Evolutionary conservation across 2,888 invertebrate genomes (phyloP).

Genomic region (Myopa tessellatipennis): DNA sequence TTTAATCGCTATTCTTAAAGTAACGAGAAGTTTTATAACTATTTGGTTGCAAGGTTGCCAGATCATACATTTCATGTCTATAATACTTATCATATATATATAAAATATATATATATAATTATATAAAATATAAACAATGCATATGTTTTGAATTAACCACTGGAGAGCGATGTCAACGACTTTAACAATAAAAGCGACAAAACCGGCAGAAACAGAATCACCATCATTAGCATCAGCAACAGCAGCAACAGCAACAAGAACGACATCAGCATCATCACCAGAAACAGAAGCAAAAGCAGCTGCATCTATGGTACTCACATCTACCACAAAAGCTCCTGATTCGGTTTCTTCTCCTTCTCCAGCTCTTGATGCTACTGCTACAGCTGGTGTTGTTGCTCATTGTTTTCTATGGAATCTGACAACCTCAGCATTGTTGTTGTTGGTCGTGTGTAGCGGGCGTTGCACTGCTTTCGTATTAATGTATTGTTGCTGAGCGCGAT

Average conservation of each 20-base stretch:
- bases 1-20: too few relatives aligned
- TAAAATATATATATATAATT: too few relatives aligned
- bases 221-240: background rate
- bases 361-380: background rate
- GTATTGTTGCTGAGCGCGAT: background rate
- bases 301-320: background rate
- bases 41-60: too few relatives aligned
- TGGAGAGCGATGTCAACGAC: slow-evolving; percentile 14
- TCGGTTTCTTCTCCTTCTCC: too few relatives aligned
- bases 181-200: background rate
- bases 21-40: too few relatives aligned
- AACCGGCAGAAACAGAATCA: background rate
- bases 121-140: too few relatives aligned
- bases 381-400: slow-evolving; percentile 21
- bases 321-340: too few relatives aligned
- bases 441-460: background rate
- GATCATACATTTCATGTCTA: too few relatives aligned
- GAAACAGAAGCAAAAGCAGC: background rate
- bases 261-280: background rate
- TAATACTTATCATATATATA: too few relatives aligned
- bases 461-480: slow-evolving; percentile 5
- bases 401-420: slow-evolving; percentile 19
- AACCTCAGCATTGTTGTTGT: slow-evolving; percentile 1
- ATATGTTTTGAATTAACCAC: slow-evolving; percentile 33
- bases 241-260: too few relatives aligned